Percentiles rank a stretch among this genome's conserved stretches.
Conservation (phyloP, 2,113 vertebrate genomes). For the Caranx ignobilis region DNA sequence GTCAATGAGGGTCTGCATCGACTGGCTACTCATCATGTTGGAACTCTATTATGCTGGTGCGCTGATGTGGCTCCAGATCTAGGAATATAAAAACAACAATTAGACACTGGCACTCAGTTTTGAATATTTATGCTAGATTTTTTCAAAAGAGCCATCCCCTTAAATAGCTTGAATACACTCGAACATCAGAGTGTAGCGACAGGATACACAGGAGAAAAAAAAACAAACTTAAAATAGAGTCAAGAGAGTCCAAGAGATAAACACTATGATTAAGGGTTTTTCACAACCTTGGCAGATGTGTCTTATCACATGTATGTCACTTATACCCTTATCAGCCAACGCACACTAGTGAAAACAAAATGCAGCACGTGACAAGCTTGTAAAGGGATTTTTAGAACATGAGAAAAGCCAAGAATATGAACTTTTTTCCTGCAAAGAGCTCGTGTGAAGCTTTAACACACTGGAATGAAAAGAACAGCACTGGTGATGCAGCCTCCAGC, state of each 20-base stretch:
- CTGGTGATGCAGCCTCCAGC: neutral
- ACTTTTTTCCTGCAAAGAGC: neutral
- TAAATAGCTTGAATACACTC: neutral
- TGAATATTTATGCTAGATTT: neutral
- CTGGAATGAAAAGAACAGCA: conserved; percentile 11
- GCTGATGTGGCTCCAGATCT: conserved; percentile 63
- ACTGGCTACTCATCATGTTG: conserved; percentile 86
- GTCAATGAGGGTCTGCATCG: conserved; percentile 73
- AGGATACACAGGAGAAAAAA: neutral
- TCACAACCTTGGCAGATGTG: neutral
- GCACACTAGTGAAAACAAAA: conserved; percentile 10
- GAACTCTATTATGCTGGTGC: conserved; percentile 35
- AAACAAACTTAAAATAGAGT: neutral
- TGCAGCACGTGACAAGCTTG: conserved; percentile 7
- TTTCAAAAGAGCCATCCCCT: neutral
- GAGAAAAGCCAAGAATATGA: neutral
- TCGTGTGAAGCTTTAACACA: neutral
- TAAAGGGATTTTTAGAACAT: neutral
- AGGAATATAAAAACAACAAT: conserved; percentile 32
- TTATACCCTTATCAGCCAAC: conserved; percentile 7
- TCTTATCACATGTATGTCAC: conserved; percentile 49
- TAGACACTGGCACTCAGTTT: conserved; percentile 11
- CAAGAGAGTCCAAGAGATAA: conserved; percentile 1
- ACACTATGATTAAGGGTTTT: conserved; percentile 1
- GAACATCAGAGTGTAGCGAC: neutral